Percentiles rank a stretch among this genome's conserved stretches.
These are phyloP conservation scores for Antrozous pallidus DNA, from an alignment of 2,797 vertebrate genomes.

Conservation along the genomic window DNA sequence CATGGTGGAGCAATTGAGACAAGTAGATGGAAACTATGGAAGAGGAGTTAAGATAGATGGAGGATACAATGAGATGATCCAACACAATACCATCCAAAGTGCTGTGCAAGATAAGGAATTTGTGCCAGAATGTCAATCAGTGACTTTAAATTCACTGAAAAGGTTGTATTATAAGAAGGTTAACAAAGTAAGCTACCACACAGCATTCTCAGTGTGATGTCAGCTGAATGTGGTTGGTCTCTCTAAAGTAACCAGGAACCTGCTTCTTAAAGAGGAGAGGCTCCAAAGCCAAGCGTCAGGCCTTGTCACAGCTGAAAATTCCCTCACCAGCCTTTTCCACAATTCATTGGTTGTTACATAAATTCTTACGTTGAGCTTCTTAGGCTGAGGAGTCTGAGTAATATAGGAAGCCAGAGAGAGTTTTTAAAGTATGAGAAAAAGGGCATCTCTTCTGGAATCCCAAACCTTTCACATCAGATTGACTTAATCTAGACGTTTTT, in stretches of 20 bases:
- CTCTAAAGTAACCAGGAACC: not conserved
- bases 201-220: not conserved
- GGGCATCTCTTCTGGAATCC: not conserved
- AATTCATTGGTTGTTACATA: not conserved
- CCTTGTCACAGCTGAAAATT: not conserved
- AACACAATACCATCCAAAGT: not conserved
- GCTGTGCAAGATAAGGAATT: not conserved
- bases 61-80: not conserved
- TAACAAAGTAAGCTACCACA: not conserved
- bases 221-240: not conserved
- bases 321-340: not conserved
- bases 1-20: not conserved
- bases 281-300: not conserved
- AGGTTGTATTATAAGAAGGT: not conserved
- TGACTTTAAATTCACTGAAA: not conserved
- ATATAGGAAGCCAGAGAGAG: not conserved
- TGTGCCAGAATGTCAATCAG: not conserved
- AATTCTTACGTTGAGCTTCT: not conserved
- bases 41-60: not conserved
- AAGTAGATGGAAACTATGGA: not conserved
- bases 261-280: not conserved
- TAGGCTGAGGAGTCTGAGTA: not conserved
- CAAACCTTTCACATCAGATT: not conserved
- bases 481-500: not conserved
- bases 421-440: not conserved